phyloP scores from a whole-genome alignment of 2,888 invertebrate genomes.

The Synergus japonicus region DNA sequence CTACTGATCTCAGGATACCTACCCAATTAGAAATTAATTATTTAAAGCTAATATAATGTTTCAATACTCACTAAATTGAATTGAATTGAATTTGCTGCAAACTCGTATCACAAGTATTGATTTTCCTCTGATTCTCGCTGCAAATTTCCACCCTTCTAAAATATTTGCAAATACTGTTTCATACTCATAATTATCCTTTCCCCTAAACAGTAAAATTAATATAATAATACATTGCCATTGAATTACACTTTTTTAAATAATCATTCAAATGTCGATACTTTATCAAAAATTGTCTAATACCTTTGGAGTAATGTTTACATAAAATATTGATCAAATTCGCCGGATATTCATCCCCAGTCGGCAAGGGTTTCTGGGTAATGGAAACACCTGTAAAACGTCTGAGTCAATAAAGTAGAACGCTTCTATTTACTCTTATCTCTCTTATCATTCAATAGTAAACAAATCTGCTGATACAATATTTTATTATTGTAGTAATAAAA shows the following conservation, averaged over 20 bases:
- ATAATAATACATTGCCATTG: background rate
- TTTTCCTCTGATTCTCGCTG: background rate
- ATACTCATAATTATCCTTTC: too few species aligned
- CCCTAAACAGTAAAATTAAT: too few species aligned
- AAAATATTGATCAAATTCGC: background rate
- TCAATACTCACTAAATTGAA: background rate
- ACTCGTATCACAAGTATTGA: background rate
- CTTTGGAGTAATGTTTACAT: background rate
- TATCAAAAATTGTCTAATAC: background rate
- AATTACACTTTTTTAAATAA: background rate
- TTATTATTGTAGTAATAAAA: background rate
- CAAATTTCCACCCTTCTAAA: background rate
- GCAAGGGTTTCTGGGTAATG: constrained; percentile 50
- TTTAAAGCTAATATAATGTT: background rate
- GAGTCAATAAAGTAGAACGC: constrained; percentile 56
- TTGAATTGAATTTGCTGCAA: background rate
- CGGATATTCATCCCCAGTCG: background rate
- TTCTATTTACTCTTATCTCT: background rate
- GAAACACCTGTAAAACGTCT: constrained; percentile 54
- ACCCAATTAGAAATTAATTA: background rate
- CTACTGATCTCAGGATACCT: background rate
- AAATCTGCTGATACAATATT: background rate
- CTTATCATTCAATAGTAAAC: constrained; percentile 19
- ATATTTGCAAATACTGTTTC: background rate
- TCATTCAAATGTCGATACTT: background rate